Evolutionary conservation across 2,113 vertebrate genomes (phyloP).

Genomic region (Oenanthe oenanthe): DNA sequence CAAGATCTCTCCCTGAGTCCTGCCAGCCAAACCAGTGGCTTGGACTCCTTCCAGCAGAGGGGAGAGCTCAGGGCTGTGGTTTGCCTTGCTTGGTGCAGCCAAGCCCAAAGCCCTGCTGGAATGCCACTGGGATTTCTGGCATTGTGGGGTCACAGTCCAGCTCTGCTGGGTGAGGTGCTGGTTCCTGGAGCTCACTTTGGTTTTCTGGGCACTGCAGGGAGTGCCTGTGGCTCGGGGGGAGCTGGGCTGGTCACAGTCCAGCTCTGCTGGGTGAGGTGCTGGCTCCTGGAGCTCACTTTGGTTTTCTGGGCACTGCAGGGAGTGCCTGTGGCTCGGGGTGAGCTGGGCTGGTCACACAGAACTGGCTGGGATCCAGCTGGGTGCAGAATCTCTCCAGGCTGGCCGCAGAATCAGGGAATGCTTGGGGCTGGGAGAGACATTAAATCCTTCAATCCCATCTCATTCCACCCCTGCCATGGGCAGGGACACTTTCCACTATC

Average conservation of each 20-base stretch:
- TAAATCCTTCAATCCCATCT: background rate
- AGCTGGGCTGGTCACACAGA: background rate
- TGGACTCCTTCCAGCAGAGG: background rate
- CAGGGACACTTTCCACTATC: background rate
- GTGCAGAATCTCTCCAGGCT: background rate
- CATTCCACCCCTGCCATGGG: background rate
- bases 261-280: background rate
- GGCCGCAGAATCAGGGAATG: background rate
- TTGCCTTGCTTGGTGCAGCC: background rate
- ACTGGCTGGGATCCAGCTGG: fast-evolving
- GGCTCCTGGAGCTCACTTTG: background rate
- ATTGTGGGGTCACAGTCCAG: background rate
- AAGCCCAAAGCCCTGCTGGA: background rate
- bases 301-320: background rate
- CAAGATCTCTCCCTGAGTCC: background rate
- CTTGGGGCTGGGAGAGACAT: background rate
- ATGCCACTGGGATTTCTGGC: background rate
- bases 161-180: background rate
- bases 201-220: background rate
- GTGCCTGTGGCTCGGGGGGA: background rate
- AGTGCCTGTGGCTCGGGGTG: background rate
- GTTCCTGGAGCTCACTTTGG: background rate
- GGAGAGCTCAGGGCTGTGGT: background rate
- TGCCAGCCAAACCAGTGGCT: background rate
- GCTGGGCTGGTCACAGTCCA: background rate